phyloP scores from a whole-genome alignment of 2,113 vertebrate genomes.

The Pipra filicauda region DNA sequence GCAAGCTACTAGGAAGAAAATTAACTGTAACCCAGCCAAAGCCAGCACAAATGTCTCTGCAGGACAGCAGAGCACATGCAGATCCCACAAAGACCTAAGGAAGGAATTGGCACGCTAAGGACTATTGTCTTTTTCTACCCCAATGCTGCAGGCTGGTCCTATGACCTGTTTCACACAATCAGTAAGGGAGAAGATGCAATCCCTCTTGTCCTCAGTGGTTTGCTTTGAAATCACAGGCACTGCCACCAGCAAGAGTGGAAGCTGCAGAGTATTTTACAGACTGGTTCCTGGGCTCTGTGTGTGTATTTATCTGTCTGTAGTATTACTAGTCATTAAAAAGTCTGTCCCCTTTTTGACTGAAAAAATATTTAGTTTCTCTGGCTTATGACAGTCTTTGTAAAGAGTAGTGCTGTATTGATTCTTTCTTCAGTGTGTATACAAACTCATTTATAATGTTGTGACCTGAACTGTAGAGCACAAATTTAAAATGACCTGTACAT shows the following conservation, averaged over 20 bases:
- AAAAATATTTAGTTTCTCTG: constrained; percentile 40
- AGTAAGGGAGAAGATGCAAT: not conserved
- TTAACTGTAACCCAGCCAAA: not conserved
- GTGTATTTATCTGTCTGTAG: not conserved
- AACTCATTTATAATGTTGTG: constrained; percentile 60
- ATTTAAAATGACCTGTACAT: constrained; percentile 56
- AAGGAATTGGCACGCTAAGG: accelerated
- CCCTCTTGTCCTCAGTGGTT: not conserved
- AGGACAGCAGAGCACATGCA: accelerated
- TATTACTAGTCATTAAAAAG: not conserved
- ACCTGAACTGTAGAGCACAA: constrained; percentile 41
- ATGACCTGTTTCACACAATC: not conserved
- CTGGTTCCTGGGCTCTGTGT: not conserved
- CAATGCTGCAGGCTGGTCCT: not conserved
- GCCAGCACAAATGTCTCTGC: not conserved
- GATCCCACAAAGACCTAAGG: not conserved
- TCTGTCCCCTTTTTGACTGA: not conserved
- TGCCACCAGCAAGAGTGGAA: not conserved
- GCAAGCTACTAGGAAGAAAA: not conserved
- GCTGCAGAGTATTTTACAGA: not conserved
- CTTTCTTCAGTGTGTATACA: constrained; percentile 42
- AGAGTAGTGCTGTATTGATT: constrained; percentile 41
- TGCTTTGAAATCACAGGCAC: not conserved
- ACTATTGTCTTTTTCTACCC: not conserved
- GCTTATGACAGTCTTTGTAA: constrained; percentile 29